Evolutionary conservation across 2,113 vertebrate genomes (phyloP).

Genomic region (Lycaon pictus): DNA sequence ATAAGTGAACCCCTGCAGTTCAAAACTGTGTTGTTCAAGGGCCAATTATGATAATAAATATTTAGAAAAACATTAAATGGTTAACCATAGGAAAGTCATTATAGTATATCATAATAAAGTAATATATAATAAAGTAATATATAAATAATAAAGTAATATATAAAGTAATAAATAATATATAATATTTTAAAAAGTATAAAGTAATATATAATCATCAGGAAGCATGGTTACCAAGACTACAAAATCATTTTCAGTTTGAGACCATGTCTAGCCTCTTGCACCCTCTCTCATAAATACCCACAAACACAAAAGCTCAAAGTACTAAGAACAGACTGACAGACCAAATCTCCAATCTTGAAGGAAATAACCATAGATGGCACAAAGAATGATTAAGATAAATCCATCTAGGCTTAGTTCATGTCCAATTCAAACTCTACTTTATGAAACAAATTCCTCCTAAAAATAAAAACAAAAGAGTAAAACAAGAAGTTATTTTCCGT

Average conservation of each 20-base stretch:
- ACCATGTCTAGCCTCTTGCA: neutral
- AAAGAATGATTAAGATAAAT: neutral
- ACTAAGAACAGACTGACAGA: neutral
- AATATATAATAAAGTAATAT: neutral
- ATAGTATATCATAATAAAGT: neutral
- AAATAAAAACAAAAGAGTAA: slow-evolving; percentile 15
- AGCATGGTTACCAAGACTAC: neutral
- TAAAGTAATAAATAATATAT: no score
- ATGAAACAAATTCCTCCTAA: neutral
- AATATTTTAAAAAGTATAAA: neutral
- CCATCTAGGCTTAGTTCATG: neutral
- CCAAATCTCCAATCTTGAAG: neutral
- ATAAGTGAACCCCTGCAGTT: neutral
- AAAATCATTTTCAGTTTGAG: neutral
- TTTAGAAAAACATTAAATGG: neutral
- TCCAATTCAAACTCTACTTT: neutral
- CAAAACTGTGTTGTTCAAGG: neutral
- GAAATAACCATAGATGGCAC: neutral
- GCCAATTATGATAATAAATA: neutral
- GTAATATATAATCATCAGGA: neutral
- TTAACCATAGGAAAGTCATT: neutral
- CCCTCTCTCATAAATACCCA: neutral
- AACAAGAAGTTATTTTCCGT: neutral
- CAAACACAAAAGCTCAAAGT: neutral
- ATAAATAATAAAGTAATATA: no score